Evolutionary conservation across 2,113 vertebrate species (phyloP).

Genomic region (Mormoops blainvillei): DNA sequence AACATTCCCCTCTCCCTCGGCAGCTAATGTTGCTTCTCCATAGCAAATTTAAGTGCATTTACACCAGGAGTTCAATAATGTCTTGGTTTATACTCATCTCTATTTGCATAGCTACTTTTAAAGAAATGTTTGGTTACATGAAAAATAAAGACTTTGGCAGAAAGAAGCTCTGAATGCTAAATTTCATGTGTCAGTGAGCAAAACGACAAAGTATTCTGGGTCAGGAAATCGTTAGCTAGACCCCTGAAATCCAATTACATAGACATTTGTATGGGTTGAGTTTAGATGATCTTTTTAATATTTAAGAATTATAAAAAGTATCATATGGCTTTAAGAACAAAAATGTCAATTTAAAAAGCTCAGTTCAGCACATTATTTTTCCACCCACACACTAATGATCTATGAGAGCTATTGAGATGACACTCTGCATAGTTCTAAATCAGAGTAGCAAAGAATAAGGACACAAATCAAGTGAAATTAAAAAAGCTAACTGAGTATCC

Average conservation of each 20-base stretch:
- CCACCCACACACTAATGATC: background rate
- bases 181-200: background rate
- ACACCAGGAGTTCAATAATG: background rate
- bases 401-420: background rate
- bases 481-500: slow-evolving; percentile 59
- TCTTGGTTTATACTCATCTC: background rate
- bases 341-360: background rate
- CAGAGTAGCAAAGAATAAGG: slow-evolving; percentile 31
- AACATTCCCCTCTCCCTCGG: background rate
- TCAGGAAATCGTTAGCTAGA: background rate
- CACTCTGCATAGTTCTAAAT: background rate
- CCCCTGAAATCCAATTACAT: background rate
- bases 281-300: slow-evolving; percentile 4
- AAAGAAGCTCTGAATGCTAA: background rate
- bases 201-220: background rate
- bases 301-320: background rate
- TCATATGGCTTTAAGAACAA: background rate
- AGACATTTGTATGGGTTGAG: background rate
- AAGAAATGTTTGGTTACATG: background rate
- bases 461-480: slow-evolving; percentile 64
- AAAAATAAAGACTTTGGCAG: background rate
- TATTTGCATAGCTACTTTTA: background rate
- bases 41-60: background rate
- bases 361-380: background rate
- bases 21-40: background rate